Evolutionary conservation across 2,888 invertebrate species (phyloP).

Genomic region (Leptopterna dolabrata): DNA sequence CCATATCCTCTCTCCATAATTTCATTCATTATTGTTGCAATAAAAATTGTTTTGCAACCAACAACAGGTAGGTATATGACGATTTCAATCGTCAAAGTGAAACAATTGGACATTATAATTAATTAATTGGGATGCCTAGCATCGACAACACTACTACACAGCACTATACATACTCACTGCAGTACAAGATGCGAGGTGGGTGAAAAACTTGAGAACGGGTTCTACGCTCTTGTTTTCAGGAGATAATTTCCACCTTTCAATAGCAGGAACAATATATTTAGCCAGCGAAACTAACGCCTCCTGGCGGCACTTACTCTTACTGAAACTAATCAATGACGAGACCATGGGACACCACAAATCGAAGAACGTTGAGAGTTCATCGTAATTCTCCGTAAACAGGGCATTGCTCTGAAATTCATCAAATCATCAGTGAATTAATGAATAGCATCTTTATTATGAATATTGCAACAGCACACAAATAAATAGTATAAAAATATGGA

Average conservation of each 20-base stretch:
- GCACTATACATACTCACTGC: constrained; percentile 58
- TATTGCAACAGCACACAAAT: too few species aligned
- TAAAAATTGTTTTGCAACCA: too few species aligned
- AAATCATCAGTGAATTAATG: not conserved
- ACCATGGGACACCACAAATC: constrained; percentile 52
- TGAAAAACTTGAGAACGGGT: constrained; percentile 52
- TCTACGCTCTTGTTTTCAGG: constrained; percentile 31
- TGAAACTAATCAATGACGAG: constrained; percentile 32
- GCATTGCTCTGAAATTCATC: constrained; percentile 23
- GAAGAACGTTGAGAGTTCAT: constrained; percentile 8
- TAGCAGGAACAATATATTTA: not conserved
- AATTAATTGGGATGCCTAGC: too few species aligned
- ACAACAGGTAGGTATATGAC: too few species aligned
- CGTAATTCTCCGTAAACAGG: not conserved
- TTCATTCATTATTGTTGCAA: too few species aligned
- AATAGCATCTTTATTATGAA: too few species aligned
- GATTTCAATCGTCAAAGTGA: too few species aligned
- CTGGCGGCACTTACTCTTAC: constrained; percentile 47
- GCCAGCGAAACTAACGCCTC: constrained; percentile 45
- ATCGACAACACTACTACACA: too few species aligned
- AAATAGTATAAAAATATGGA: too few species aligned
- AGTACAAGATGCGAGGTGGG: constrained; percentile 37
- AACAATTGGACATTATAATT: too few species aligned
- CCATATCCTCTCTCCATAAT: too few species aligned
- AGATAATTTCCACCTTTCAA: constrained; percentile 30